Conservation (phyloP, 2,113 vertebrate species). For the Paratilapia polleni region DNA sequence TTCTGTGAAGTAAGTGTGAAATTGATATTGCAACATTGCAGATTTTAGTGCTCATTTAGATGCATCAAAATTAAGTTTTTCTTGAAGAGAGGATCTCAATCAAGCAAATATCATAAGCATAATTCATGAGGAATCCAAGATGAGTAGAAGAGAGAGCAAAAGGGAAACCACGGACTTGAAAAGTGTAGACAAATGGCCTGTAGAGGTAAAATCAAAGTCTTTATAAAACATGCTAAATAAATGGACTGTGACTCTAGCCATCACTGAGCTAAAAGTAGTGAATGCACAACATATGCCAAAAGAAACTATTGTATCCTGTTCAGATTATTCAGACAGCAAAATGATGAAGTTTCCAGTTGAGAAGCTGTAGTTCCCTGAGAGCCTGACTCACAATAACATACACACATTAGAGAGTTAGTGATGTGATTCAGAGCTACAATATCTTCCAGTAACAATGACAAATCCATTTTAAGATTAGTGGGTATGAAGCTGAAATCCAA, state of each 20-base stretch:
- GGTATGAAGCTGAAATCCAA: constrained; percentile 47
- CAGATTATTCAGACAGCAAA: constrained; percentile 13
- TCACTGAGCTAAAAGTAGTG: background rate
- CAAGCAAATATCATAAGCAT: background rate
- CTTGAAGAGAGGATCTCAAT: background rate
- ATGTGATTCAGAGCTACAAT: constrained; percentile 38
- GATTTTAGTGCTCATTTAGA: background rate
- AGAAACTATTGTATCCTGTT: background rate
- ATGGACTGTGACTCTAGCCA: background rate
- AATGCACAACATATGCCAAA: background rate
- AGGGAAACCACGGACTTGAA: background rate
- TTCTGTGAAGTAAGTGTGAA: background rate
- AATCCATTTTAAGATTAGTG: constrained; percentile 59
- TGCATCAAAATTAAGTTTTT: background rate
- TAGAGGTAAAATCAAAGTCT: background rate
- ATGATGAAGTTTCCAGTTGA: constrained; percentile 11
- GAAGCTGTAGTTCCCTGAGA: background rate
- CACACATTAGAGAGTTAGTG: constrained; percentile 33
- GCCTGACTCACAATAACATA: constrained; percentile 18
- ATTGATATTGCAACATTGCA: background rate
- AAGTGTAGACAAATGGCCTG: background rate
- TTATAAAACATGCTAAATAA: background rate
- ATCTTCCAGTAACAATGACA: constrained; percentile 34
- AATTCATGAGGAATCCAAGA: background rate
- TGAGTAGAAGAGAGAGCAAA: background rate